Base-by-base conservation (phyloP, 2,113 vertebrate genomes). In the Alligator mississippiensis region DNA sequence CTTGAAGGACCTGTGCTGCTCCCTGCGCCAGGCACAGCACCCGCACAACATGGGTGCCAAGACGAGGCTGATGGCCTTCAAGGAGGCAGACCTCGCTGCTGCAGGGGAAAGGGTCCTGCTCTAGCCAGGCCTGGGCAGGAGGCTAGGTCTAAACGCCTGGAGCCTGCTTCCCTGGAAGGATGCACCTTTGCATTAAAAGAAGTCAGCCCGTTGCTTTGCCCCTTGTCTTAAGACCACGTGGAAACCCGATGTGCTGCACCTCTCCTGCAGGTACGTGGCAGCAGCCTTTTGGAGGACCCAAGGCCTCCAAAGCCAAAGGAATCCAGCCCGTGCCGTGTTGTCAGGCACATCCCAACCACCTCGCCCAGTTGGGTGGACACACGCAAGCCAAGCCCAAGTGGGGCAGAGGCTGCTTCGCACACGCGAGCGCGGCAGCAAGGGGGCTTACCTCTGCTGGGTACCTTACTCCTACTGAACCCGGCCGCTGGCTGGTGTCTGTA, bases 361-460 rank as follows among this genome's bases (percentile, higher is more conserved):
- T 2, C 0, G 66, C 27, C 2, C 5, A 1, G 47, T 58, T 1
- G 21, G 90, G 58, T 0, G 17, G 59, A 15, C 68, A 2, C 0
- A 58, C 27, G 70, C 60, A 1, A 1, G 54, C 6, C 16, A 60
- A 17, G 27, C 1, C 9, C 25, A 2, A 8, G 61, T 47, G 4
- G 0, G 4, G 77, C 3, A 3, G 4, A 77, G 21, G 25, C 75
- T 22, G 2, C 3, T 15, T 11, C 9, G 47, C 4, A 89, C 22
- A 47, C 11, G 5, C 0, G 24, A 34, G 86, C 68, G 3, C 68
- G 3, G 80, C 77, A 28, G 80, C 77, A 28, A 77, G 66, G 16
- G 82, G 90, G 91, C 98, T 98, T 97, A 99, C 99, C 99, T 99
- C 98, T 98, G 94, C 97, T 98, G 97, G 98, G 96, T 91, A 90